phyloP scores from a whole-genome alignment of 1,140 invertebrate species.

The Leptoteleia sp. region DNA sequence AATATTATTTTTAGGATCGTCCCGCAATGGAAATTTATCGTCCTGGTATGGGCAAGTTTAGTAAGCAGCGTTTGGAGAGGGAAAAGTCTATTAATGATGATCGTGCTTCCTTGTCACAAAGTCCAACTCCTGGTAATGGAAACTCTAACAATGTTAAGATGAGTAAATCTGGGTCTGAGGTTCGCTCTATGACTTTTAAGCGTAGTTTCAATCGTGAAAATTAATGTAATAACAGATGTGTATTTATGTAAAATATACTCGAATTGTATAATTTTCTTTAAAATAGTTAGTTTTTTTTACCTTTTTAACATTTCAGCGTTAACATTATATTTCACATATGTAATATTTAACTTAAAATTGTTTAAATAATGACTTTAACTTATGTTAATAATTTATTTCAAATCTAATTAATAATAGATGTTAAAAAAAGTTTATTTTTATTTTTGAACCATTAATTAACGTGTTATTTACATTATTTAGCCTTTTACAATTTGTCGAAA shows the following conservation, averaged over 20 bases:
- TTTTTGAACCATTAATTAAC: too few relatives aligned
- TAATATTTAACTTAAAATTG: too few relatives aligned
- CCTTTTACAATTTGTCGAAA: too few relatives aligned
- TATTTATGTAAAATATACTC: constrained; percentile 42
- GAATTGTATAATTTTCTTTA: neutral
- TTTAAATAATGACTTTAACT: too few relatives aligned
- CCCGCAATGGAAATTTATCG: constrained; percentile 87
- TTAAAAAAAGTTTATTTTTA: too few relatives aligned
- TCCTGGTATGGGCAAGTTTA: constrained; percentile 88
- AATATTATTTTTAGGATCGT: constrained; percentile 82
- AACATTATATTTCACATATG: too few relatives aligned
- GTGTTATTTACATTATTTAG: too few relatives aligned
- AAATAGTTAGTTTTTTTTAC: neutral
- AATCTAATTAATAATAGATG: too few relatives aligned
- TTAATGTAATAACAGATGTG: constrained; percentile 11
- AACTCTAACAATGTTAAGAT: constrained; percentile 60
- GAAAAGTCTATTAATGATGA: constrained; percentile 81
- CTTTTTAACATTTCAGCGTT: neutral
- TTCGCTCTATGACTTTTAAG: constrained; percentile 80
- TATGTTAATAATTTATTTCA: too few relatives aligned
- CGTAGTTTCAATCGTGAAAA: constrained; percentile 78
- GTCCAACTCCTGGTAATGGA: constrained; percentile 72
- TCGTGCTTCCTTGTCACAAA: constrained; percentile 75
- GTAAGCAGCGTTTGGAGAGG: constrained; percentile 84
- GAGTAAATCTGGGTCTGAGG: constrained; percentile 72